A percentile compares a stretch with the other conserved stretches of the same genome.
Evolutionary conservation across 1,140 invertebrate species (phyloP).

Genomic region (Apocrypta bakeri): DNA sequence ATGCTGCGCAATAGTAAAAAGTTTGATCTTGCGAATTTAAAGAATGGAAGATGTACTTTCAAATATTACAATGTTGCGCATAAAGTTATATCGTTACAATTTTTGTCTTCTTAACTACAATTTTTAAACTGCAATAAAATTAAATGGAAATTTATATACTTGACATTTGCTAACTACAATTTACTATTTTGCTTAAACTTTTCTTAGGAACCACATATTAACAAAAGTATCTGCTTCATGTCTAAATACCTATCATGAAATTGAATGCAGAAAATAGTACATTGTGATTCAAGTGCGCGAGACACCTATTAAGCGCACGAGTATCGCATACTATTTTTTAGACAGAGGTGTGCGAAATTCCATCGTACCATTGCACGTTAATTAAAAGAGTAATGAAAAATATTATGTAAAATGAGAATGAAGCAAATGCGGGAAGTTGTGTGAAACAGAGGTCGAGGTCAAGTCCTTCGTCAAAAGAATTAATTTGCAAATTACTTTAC

Average conservation of each 20-base stretch:
- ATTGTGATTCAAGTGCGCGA: no score
- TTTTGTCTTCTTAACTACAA: constrained; percentile 1
- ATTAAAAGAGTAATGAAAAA: no score
- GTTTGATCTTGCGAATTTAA: constrained; percentile 9
- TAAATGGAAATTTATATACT: constrained; percentile 43
- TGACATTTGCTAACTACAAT: constrained; percentile 44
- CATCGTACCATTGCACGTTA: no score
- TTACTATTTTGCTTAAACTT: constrained; percentile 41
- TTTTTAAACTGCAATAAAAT: constrained; percentile 27
- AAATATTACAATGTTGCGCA: constrained; percentile 29
- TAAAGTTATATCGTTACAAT: constrained; percentile 1
- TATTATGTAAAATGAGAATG: no score
- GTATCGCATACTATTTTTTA: no score
- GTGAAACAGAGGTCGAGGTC: no score
- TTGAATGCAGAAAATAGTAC: constrained; percentile 42
- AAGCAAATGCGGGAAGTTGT: no score
- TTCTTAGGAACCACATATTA: constrained; percentile 49
- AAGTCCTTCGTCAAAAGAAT: no score
- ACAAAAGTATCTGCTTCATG: constrained; percentile 32
- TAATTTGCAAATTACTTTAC: no score
- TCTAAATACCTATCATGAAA: constrained; percentile 25
- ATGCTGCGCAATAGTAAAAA: constrained; percentile 29
- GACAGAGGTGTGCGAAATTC: no score
- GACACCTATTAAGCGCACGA: no score
- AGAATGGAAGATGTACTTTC: constrained; percentile 27